Conservation (phyloP, 2,113 vertebrate genomes). For the Pluvianellus socialis region DNA sequence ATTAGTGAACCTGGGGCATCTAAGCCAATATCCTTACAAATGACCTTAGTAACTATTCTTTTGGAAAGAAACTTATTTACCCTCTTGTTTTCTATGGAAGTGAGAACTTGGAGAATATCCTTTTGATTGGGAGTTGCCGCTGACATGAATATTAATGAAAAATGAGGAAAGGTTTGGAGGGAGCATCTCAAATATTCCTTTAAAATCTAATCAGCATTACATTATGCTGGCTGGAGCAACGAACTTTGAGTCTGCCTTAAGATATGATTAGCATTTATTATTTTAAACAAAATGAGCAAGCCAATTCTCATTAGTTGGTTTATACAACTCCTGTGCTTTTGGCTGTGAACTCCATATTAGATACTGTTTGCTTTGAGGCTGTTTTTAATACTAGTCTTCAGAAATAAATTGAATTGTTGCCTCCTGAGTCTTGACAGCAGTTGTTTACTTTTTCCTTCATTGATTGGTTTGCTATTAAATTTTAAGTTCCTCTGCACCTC, state of each 20-base stretch:
- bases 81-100: background rate
- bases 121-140: background rate
- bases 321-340: background rate
- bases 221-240: background rate
- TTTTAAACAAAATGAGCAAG: background rate
- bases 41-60: background rate
- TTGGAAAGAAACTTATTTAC: background rate
- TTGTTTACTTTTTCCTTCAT: background rate
- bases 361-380: background rate
- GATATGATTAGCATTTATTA: background rate
- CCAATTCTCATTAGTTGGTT: background rate
- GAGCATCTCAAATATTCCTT: background rate
- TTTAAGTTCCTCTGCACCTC: background rate
- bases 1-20: background rate
- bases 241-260: background rate
- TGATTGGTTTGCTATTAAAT: background rate
- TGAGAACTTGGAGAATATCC: background rate
- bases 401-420: background rate
- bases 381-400: background rate
- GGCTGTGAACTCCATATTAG: background rate
- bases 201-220: background rate
- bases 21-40: background rate
- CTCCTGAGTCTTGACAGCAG: background rate
- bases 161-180: background rate
- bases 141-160: background rate